Conservation (phyloP, 2,797 vertebrate species). For the Anniella stebbinsi region DNA sequence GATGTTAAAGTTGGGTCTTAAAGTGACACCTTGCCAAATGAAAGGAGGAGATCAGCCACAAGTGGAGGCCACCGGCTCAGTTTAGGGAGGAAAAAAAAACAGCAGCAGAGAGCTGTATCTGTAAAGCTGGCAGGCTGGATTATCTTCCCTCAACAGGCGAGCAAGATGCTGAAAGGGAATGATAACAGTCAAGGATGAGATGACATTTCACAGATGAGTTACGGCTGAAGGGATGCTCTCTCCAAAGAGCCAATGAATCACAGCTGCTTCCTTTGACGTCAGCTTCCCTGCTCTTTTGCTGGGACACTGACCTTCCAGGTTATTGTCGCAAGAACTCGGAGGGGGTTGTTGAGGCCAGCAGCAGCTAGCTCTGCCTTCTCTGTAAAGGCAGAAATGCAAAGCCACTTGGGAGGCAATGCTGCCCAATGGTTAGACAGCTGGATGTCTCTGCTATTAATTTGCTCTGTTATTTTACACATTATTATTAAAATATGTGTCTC, state of each 20-base stretch:
- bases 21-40: not conserved
- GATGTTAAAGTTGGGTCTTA: too few relatives aligned
- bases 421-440: not conserved
- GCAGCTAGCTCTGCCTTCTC: accelerated
- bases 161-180: not conserved
- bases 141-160: slow-evolving; percentile 1
- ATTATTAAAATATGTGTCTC: not conserved
- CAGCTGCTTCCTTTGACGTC: slow-evolving; percentile 78
- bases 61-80: not conserved
- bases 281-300: slow-evolving; percentile 49
- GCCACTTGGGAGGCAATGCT: not conserved
- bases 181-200: slow-evolving; percentile 75
- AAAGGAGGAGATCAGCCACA: not conserved
- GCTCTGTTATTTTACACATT: not conserved
- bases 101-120: not conserved
- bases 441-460: not conserved
- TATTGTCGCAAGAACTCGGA: slow-evolving; percentile 41
- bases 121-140: not conserved
- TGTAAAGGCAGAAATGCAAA: accelerated
- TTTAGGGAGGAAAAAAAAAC: not conserved
- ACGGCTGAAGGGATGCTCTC: slow-evolving; percentile 32
- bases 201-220: slow-evolving; percentile 74
- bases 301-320: slow-evolving; percentile 67
- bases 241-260: slow-evolving; percentile 57
- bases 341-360: slow-evolving; percentile 43